Conservation (phyloP, 1,140 invertebrate species). For the Gryon sp. region DNA sequence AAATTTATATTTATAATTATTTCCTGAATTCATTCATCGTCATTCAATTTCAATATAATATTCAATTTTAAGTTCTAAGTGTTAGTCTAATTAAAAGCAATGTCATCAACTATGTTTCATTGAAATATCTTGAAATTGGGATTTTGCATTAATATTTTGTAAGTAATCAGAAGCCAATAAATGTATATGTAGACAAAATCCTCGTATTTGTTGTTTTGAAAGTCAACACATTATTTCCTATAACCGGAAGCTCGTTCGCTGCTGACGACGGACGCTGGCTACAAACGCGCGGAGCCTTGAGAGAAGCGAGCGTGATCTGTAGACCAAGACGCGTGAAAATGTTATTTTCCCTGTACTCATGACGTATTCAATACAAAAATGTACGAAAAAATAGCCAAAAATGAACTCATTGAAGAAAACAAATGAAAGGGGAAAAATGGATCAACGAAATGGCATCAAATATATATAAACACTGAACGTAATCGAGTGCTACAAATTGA, state of each 20-base stretch:
- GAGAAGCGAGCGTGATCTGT: slow-evolving; percentile 51
- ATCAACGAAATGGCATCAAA: slow-evolving; percentile 12
- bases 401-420: not conserved
- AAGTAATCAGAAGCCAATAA: slow-evolving; percentile 34
- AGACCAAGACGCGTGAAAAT: slow-evolving; percentile 60
- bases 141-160: slow-evolving; percentile 49
- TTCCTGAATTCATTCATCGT: no score
- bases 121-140: no score
- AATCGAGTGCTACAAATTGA: slow-evolving; percentile 15
- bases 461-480: slow-evolving; percentile 5
- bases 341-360: slow-evolving; percentile 41
- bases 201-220: slow-evolving; percentile 20
- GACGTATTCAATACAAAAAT: slow-evolving; percentile 36
- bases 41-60: no score
- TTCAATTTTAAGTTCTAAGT: no score
- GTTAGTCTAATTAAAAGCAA: no score
- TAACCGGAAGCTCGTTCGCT: slow-evolving; percentile 63
- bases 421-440: not conserved
- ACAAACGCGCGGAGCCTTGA: slow-evolving; percentile 33
- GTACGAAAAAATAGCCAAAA: slow-evolving; percentile 5
- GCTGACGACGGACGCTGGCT: slow-evolving; percentile 30
- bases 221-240: slow-evolving; percentile 66
- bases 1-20: slow-evolving; percentile 1
- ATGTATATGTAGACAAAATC: slow-evolving; percentile 37
- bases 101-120: no score